phyloP scores from a whole-genome alignment of 2,797 vertebrate species.

The Molothrus ater region DNA sequence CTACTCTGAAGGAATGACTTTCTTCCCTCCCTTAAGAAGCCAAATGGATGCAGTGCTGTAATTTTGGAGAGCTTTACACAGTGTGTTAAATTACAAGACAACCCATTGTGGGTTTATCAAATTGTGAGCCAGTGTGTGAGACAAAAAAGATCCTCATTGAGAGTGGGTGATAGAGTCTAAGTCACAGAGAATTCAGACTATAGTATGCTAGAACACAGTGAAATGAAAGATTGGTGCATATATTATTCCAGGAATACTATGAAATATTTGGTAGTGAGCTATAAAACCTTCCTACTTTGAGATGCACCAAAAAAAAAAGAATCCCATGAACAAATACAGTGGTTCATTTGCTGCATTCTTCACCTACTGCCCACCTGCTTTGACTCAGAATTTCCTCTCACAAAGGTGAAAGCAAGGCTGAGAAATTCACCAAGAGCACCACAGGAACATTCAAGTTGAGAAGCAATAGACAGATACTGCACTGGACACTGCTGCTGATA shows the following conservation, averaged over 20 bases:
- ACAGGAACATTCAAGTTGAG: accelerated
- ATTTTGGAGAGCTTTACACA: not conserved
- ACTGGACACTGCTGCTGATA: not conserved
- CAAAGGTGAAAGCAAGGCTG: not conserved
- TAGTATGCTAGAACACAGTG: not conserved
- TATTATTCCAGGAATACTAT: not conserved
- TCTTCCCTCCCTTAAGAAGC: not conserved
- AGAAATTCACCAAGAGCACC: not conserved
- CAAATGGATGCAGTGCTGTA: not conserved
- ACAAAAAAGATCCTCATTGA: not conserved
- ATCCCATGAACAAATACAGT: not conserved
- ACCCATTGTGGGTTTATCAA: not conserved
- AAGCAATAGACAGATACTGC: not conserved
- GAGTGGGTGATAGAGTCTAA: not conserved
- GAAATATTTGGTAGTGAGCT: not conserved
- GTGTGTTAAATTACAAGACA: not conserved
- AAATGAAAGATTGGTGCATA: not conserved
- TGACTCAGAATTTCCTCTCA: not conserved
- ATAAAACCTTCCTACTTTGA: not conserved
- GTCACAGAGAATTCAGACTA: not conserved
- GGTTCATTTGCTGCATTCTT: not conserved
- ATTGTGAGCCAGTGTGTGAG: not conserved
- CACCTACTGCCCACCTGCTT: not conserved
- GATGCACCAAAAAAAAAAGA: not conserved
- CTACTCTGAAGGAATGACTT: not conserved